Evolutionary conservation across 2,888 invertebrate genomes (phyloP), one percentile per base, ranked within the genome.

Genomic region (Branchipolynoe longqiensis): DNA sequence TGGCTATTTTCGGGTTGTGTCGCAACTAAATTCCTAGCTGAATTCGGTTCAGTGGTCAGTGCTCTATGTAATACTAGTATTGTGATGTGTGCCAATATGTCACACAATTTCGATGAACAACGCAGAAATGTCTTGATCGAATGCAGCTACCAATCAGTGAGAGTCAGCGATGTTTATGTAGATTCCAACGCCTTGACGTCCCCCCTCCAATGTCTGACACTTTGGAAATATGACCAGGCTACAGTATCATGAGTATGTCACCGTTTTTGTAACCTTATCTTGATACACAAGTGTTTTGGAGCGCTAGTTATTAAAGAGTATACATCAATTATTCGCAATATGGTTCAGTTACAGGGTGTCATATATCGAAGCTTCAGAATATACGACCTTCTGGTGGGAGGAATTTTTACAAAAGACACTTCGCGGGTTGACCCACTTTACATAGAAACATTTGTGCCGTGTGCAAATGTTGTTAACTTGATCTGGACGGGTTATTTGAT

Each of bases 61-160:
- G 48, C 48, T 48, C 48, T 48, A 48, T 8, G 48, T 12, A 48
- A 48, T 18, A n/a, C n/a, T n/a, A n/a, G n/a, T n/a, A n/a, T n/a
- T n/a, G n/a, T n/a, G n/a, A n/a, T n/a, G n/a, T n/a, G n/a, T n/a
- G n/a, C n/a, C n/a, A n/a, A n/a, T n/a, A 4, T 4, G 38, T 69
- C 6, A 69, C n/a, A 36, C 14, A 25, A 62, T 64, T 62, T 84
- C 73, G 4, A 14, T 22, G 2, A 73, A 48, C n/a, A 86, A 86
- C 74, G 83, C 59, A 86, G 84, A 54, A 74, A 31, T 86, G 86
- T 86, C 84, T 85, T 86, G 78, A 84, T 86, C n/a, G 36, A 33
- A 62, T 36, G 58, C n/a, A 78, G 54, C 86, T 86, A 84, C 84
- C 86, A 86, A 86, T 86, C 86, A 86, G 58, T 22, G 28, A 64